Percentiles rank a stretch among this genome's conserved stretches.
These are phyloP conservation scores for Petaurus breviceps DNA, from an alignment of 2,113 vertebrate species.

Conservation along the genomic window DNA sequence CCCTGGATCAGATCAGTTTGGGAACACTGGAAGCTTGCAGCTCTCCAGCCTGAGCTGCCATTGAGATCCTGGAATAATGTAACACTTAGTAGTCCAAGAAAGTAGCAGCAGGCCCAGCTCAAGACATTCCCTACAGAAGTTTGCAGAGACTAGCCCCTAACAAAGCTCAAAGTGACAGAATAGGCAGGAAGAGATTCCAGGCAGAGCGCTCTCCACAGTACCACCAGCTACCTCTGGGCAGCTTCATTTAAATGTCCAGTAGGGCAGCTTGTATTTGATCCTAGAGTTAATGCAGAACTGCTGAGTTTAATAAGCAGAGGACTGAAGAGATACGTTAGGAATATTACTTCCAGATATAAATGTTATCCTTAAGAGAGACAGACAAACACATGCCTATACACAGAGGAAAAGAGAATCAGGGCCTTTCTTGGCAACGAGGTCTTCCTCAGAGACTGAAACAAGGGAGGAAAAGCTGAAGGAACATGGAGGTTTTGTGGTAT, in stretches of 20 bases:
- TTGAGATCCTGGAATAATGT: not conserved
- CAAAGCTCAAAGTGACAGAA: not conserved
- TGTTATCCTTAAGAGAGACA: no score
- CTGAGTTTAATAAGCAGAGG: not conserved
- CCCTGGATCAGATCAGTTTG: not conserved
- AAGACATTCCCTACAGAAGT: not conserved
- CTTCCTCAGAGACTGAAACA: no score
- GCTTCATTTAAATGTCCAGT: not conserved
- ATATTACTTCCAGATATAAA: no score
- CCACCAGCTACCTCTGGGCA: not conserved
- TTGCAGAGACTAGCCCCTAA: not conserved
- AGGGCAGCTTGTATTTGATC: not conserved
- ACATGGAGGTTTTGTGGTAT: no score
- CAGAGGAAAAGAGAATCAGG: no score
- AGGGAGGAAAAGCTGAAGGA: no score
- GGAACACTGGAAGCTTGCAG: not conserved
- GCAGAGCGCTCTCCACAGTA: not conserved
- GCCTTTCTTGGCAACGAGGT: no score
- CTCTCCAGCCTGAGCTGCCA: not conserved
- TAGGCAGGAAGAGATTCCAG: no score
- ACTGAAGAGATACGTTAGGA: not conserved
- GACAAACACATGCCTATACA: no score
- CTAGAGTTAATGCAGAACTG: no score
- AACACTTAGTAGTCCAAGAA: not conserved
- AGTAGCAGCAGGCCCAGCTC: not conserved